A percentile compares a stretch with the other conserved stretches of the same genome.
phyloP scores from a whole-genome alignment of 2,888 invertebrate species.

The Aromia moschata region DNA sequence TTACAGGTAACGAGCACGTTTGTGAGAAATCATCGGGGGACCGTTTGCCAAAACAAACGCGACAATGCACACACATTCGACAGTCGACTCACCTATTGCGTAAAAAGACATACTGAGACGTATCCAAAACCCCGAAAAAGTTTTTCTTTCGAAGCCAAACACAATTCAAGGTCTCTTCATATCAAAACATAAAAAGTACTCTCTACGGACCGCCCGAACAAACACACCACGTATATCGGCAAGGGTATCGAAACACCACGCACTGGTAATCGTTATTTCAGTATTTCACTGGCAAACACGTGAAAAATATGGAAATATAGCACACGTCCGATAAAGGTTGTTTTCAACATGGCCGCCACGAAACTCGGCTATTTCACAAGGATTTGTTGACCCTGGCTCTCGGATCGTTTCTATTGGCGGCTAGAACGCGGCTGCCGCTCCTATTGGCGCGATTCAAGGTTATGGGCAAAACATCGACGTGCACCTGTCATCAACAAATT shows the following conservation, averaged over 20 bases:
- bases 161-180: conserved; percentile 61
- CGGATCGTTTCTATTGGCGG: conserved; percentile 59
- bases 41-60: not conserved
- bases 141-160: conserved; percentile 57
- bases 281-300: conserved; percentile 51
- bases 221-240: conserved; percentile 47
- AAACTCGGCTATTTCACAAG: conserved; percentile 64
- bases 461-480: conserved; percentile 63
- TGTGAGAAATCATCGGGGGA: not conserved
- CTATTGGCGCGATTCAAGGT: conserved; percentile 64
- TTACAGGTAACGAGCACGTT: conserved; percentile 3
- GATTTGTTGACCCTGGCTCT: conserved; percentile 65
- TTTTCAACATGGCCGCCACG: conserved; percentile 66
- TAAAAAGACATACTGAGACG: conserved; percentile 57
- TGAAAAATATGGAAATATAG: conserved; percentile 59
- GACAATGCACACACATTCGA: conserved; percentile 5
- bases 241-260: conserved; percentile 45
- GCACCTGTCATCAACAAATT: conserved; percentile 60
- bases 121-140: conserved; percentile 57
- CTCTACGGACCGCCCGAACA: conserved; percentile 45
- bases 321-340: conserved; percentile 62
- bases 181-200: conserved; percentile 58
- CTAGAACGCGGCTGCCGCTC: conserved; percentile 53
- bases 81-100: conserved; percentile 53
- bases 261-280: conserved; percentile 39